Conservation (phyloP, 2,797 vertebrate species). For the Trichosurus vulpecula region DNA sequence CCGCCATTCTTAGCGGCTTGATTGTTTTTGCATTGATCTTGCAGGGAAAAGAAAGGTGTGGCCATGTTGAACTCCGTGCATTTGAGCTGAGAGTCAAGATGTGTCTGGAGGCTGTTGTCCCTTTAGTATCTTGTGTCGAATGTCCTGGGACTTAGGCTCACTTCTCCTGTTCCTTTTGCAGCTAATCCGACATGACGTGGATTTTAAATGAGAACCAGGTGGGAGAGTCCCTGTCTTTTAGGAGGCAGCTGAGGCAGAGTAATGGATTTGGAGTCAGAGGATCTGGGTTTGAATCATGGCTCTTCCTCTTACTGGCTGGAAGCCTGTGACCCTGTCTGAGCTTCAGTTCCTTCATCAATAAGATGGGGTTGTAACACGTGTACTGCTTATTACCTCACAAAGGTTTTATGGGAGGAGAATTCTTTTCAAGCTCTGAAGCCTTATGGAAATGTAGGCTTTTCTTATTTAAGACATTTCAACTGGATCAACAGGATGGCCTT, state of each 20-base stretch:
- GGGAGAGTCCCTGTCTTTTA: neutral
- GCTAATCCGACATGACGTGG: conserved; percentile 1
- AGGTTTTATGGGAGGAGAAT: neutral
- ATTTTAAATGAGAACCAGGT: conserved; percentile 27
- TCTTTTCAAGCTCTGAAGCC: neutral
- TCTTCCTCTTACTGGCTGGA: neutral
- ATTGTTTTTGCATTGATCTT: neutral
- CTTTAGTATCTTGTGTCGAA: neutral
- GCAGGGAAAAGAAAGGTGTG: rapidly evolving
- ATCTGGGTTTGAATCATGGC: neutral
- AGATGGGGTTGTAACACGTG: neutral
- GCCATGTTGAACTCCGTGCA: rapidly evolving
- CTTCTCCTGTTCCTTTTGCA: neutral
- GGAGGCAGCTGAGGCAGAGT: neutral
- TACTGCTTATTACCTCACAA: neutral
- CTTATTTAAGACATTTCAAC: neutral
- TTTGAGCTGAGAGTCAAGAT: neutral
- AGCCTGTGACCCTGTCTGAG: neutral
- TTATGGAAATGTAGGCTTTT: neutral
- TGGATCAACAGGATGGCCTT: neutral
- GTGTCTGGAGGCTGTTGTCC: neutral
- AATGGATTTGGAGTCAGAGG: neutral
- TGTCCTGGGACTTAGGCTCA: too few relatives aligned
- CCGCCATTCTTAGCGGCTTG: too few relatives aligned
- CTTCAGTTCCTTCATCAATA: neutral